Conservation (phyloP, 2,797 vertebrate genomes). For the Cottoperca gobio region DNA sequence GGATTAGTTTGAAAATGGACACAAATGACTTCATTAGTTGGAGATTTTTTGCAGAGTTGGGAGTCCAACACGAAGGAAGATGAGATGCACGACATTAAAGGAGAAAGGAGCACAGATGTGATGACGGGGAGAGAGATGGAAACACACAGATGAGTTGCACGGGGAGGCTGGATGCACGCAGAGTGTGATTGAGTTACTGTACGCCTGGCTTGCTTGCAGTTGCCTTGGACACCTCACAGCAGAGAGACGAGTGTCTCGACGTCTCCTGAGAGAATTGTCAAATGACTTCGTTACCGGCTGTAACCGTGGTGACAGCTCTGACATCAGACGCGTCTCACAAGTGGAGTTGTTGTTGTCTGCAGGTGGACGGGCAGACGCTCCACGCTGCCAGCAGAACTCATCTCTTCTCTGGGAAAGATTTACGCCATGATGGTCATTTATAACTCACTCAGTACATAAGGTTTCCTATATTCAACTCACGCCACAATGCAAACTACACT, state of each 20-base stretch:
- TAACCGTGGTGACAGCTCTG: constrained; percentile 72
- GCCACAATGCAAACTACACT: constrained; percentile 31
- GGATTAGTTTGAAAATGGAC: neutral
- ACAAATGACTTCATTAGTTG: neutral
- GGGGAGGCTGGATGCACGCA: constrained; percentile 52
- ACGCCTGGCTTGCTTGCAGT: constrained; percentile 79
- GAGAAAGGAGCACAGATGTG: constrained; percentile 49
- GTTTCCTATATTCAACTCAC: constrained; percentile 10
- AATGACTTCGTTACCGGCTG: constrained; percentile 77
- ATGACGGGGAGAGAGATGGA: constrained; percentile 25
- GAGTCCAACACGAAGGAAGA: neutral
- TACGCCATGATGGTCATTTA: constrained; percentile 22
- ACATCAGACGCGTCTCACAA: constrained; percentile 58
- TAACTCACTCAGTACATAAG: constrained; percentile 24
- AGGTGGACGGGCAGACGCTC: constrained; percentile 38
- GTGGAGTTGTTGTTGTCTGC: constrained; percentile 43
- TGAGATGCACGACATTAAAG: constrained; percentile 28
- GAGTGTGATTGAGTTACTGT: constrained; percentile 84
- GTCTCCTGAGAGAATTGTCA: constrained; percentile 80
- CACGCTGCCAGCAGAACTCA: constrained; percentile 11
- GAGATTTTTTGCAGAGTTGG: neutral
- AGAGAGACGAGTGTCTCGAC: constrained; percentile 74
- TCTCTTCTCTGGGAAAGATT: constrained; percentile 40
- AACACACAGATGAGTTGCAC: constrained; percentile 23
- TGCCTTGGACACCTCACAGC: constrained; percentile 85